Percentiles rank a stretch among this genome's conserved stretches.
Evolutionary conservation across 2,113 vertebrate genomes (phyloP).

Genomic region (Isichthys henryi): DNA sequence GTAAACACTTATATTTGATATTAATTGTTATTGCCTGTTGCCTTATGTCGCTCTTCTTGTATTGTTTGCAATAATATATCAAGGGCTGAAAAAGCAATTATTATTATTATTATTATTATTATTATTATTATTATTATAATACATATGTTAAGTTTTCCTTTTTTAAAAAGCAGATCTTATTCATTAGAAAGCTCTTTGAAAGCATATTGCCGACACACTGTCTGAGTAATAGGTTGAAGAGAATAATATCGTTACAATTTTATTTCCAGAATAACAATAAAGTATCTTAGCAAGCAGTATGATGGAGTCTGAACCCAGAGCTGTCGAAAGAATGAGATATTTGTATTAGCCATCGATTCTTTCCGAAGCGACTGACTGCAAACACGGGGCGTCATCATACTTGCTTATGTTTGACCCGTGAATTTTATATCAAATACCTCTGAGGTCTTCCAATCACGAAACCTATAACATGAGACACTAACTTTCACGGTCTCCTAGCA

Average conservation of each 20-base stretch:
- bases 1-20: conserved; percentile 1
- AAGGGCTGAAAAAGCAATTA: not conserved
- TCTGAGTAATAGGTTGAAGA: not conserved
- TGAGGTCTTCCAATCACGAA: conserved; percentile 12
- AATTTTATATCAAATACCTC: conserved; percentile 13
- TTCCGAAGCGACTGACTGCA: not conserved
- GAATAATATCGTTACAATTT: not conserved
- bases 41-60: conserved; percentile 1
- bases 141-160: not conserved
- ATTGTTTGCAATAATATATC: not conserved
- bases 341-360: not conserved
- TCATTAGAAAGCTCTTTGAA: not conserved
- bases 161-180: not conserved
- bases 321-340: not conserved
- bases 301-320: not conserved
- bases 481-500: conserved; percentile 22
- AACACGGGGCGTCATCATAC: not conserved
- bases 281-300: not conserved
- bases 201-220: not conserved
- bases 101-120: not conserved
- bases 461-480: conserved; percentile 16
- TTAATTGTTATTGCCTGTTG: not conserved
- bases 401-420: conserved; percentile 6
- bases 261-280: not conserved
- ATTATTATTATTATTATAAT: not conserved